These are phyloP conservation scores for Crepidodera aurea DNA, from an alignment of 2,888 invertebrate species.

Conservation along the genomic window DNA sequence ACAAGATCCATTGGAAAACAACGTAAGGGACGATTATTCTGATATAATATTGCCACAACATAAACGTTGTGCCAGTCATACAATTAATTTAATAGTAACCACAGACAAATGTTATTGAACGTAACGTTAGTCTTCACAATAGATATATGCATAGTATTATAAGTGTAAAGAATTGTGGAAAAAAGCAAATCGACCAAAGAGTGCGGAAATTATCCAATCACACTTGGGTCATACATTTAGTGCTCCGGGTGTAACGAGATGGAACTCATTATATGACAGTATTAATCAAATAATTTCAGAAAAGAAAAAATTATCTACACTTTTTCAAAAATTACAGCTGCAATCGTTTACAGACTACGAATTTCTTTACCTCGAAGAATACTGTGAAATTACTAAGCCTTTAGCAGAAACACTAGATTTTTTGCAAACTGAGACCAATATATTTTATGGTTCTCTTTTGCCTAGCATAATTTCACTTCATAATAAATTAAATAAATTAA, in stretches of 20 bases:
- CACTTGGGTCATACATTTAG: constrained; percentile 2
- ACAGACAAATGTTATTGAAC: background rate
- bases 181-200: constrained; percentile 4
- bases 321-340: background rate
- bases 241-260: background rate
- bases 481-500: background rate
- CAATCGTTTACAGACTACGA: background rate
- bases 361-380: background rate
- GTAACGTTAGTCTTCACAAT: background rate
- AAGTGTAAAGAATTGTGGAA: background rate
- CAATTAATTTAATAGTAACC: constrained; percentile 3
- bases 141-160: background rate
- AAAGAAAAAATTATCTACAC: background rate
- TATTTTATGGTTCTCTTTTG: background rate
- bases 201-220: constrained; percentile 10
- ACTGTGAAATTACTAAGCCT: background rate
- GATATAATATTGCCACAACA: constrained; percentile 1
- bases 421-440: background rate
- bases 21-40: too few relatives aligned
- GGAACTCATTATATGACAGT: background rate
- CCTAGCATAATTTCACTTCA: background rate
- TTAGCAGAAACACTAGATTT: too few relatives aligned
- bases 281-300: background rate
- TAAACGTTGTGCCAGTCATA: constrained; percentile 10
- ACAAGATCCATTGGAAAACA: too few relatives aligned